Percentiles rank a stretch among this genome's conserved stretches.
These are phyloP conservation scores for Drosophila trichaetosa DNA, from an alignment of 2,888 invertebrate genomes.

Conservation along the genomic window DNA sequence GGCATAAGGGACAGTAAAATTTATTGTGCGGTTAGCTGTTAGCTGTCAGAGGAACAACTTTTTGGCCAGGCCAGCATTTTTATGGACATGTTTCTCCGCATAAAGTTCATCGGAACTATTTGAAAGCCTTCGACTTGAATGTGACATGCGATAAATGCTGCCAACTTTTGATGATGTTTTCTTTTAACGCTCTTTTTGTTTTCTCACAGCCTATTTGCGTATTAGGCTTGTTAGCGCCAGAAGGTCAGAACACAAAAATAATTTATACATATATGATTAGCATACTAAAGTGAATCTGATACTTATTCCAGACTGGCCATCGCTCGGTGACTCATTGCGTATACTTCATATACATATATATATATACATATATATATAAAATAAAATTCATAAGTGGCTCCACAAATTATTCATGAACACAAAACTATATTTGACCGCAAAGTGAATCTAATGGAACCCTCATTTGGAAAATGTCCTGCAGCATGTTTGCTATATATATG, in stretches of 20 bases:
- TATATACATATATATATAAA: neutral
- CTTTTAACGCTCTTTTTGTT: neutral
- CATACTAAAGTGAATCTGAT: slow-evolving; percentile 22
- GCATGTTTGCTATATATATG: slow-evolving; percentile 1
- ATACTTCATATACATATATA: slow-evolving; percentile 8
- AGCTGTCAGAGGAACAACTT: slow-evolving; percentile 10
- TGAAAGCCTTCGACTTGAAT: slow-evolving; percentile 57
- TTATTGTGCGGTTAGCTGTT: slow-evolving; percentile 63
- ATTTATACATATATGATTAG: slow-evolving; percentile 33
- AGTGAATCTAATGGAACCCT: neutral
- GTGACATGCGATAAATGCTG: slow-evolving; percentile 42
- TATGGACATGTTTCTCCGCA: slow-evolving; percentile 30
- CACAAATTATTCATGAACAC: slow-evolving; percentile 1
- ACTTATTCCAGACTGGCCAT: slow-evolving; percentile 10
- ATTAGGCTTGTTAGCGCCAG: slow-evolving; percentile 16
- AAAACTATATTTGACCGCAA: neutral
- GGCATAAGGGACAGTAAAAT: slow-evolving; percentile 63
- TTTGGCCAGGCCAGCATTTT: slow-evolving; percentile 37
- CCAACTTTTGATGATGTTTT: slow-evolving; percentile 30
- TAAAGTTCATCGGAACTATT: slow-evolving; percentile 75
- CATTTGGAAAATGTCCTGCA: neutral
- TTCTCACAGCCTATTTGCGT: slow-evolving; percentile 11
- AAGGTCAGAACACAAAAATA: slow-evolving; percentile 24
- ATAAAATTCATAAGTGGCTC: neutral
- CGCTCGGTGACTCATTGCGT: slow-evolving; percentile 10